Evolutionary conservation across 2,888 invertebrate species (phyloP), one percentile per base, ranked within the genome.

Genomic region (Drosophila hamatofila): DNA sequence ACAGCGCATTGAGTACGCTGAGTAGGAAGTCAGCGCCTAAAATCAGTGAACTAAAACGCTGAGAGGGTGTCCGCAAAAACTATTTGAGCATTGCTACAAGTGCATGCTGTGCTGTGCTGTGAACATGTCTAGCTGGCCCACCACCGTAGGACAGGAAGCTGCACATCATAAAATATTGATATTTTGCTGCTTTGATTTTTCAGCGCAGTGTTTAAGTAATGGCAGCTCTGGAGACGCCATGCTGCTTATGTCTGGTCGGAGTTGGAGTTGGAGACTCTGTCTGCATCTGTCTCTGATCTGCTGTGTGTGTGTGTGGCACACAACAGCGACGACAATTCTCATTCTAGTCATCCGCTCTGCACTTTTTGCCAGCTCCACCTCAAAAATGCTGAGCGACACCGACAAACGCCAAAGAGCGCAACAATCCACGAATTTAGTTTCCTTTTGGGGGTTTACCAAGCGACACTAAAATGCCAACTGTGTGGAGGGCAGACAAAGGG

Each of bases 91-190:
- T 52, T 60, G 67, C 72, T 68, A 78, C 81, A 82, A 87, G 85
- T 83, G 83, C 88, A 85, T 64, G 79, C 83, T 78, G 83, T 74
- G 78, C 61, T 62, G 48, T 64, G 74, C 80, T 76, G 80, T 74
- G 78, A 57, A 64, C 55, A 46, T 54, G 56, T 55, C 52, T 33
- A 71, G 35, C 14, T 37, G 35, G 16, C 0, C 6, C 35, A 16
- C 35, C 16, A 46, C 52, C 58, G 65, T 66, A 39, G 73, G 42
- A 74, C 81, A 83, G 90, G 90, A 89, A 89, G 83, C 82, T n/a
- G 80, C 77, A 78, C 75, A 85, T 90, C 89, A 89, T 89, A 90
- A 89, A 89, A 90, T 90, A 89, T 90, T 90, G 90, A 89, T 90
- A 88, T 85, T 88, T 80, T 78, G 87, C 73, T 82, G 81, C 82